Conservation (phyloP, 2,797 vertebrate genomes). For the Amblyopsis hoosieri region DNA sequence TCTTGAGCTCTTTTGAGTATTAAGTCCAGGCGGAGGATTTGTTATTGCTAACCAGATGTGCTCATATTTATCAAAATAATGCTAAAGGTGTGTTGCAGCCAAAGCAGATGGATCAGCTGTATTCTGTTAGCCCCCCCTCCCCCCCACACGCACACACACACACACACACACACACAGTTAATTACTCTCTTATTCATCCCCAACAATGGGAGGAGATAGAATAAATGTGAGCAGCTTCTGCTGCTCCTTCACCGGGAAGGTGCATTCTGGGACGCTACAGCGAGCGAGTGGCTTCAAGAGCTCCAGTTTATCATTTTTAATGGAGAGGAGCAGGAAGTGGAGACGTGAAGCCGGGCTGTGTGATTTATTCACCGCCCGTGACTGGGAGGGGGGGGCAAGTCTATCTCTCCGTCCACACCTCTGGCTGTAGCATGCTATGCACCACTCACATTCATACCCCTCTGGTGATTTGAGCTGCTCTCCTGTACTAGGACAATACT, state of each 20-base stretch:
- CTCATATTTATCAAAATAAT: conserved; percentile 75
- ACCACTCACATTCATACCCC: not conserved
- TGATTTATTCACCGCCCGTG: conserved; percentile 70
- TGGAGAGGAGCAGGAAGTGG: conserved; percentile 78
- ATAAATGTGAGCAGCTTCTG: conserved; percentile 67
- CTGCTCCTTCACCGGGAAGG: conserved; percentile 63
- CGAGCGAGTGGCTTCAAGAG: conserved; percentile 70
- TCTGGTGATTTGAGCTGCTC: conserved; percentile 31
- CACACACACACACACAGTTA: conserved; percentile 54
- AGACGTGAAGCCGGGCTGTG: conserved; percentile 63
- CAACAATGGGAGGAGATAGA: conserved; percentile 68
- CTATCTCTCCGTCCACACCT: conserved; percentile 66
- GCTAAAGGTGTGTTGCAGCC: conserved; percentile 63
- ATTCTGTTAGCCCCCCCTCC: conserved; percentile 52
- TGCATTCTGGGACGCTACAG: conserved; percentile 73
- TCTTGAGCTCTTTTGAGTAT: conserved; percentile 60
- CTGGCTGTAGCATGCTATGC: conserved; percentile 29
- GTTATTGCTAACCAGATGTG: conserved; percentile 70
- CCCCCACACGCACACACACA: too few species aligned
- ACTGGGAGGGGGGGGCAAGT: conserved; percentile 53
- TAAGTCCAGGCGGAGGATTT: conserved; percentile 52
- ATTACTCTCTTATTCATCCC: conserved; percentile 79
- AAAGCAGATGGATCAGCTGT: conserved; percentile 65
- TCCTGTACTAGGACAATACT: conserved; percentile 16
- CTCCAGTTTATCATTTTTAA: conserved; percentile 81